A percentile compares a stretch with the other conserved stretches of the same genome.
phyloP scores from a whole-genome alignment of 1,140 invertebrate genomes.

The Nylanderia fulva region DNA sequence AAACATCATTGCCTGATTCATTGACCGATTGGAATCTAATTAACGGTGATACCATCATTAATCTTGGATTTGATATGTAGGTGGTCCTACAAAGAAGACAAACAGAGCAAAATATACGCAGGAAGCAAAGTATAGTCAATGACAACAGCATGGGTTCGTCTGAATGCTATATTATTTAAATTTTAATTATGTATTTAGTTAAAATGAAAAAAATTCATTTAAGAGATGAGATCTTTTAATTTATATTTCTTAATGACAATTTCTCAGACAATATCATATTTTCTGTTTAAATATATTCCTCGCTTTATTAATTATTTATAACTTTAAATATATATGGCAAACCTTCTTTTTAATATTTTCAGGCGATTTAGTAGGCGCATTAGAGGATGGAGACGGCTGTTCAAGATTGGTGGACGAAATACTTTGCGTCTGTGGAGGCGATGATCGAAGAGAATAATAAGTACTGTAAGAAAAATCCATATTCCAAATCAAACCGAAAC shows the following conservation, averaged over 20 bases:
- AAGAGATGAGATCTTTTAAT: not conserved
- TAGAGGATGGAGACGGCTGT: conserved; percentile 91
- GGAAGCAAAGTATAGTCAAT: conserved; percentile 76
- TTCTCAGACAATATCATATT: not conserved
- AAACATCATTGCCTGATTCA: conserved; percentile 73
- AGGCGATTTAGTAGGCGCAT: conserved; percentile 76
- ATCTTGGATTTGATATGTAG: conserved; percentile 71
- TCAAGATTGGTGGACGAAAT: conserved; percentile 97
- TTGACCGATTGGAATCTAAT: conserved; percentile 74
- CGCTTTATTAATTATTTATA: not conserved
- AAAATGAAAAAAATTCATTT: not conserved
- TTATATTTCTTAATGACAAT: not conserved
- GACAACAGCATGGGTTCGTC: conserved; percentile 70
- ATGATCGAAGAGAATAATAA: conserved; percentile 91
- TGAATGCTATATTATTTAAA: not conserved
- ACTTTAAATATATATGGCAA: not conserved
- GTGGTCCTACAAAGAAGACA: conserved; percentile 77
- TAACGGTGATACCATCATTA: conserved; percentile 76
- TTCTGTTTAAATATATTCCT: not conserved
- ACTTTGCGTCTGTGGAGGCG: conserved; percentile 94
- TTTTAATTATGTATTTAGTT: not conserved
- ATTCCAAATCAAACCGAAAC: conserved; percentile 83
- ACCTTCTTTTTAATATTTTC: conserved; percentile 1
- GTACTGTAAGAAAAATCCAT: conserved; percentile 78
- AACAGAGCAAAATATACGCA: conserved; percentile 78